A percentile compares a stretch with the other conserved stretches of the same genome.
phyloP scores from a whole-genome alignment of 2,113 vertebrate species.

The Nanger granti region DNA sequence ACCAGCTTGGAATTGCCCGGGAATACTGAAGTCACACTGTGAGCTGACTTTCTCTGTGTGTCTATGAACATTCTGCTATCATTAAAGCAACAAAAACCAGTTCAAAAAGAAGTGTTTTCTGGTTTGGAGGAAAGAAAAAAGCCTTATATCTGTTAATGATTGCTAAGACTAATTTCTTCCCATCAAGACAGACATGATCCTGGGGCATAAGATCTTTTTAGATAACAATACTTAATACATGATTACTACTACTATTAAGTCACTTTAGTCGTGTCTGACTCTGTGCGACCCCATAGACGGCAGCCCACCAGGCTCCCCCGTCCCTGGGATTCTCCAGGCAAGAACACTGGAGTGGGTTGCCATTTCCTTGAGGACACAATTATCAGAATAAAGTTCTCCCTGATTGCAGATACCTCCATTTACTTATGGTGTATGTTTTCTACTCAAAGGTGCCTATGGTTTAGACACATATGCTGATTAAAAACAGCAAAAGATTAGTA shows the following conservation, averaged over 20 bases:
- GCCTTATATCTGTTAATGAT: not conserved
- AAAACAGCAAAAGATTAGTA: not conserved
- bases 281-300: no score
- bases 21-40: not conserved
- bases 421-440: not conserved
- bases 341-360: no score
- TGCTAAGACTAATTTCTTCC: not conserved
- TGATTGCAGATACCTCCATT: not conserved
- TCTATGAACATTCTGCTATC: not conserved
- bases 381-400: not conserved
- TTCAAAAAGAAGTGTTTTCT: not conserved
- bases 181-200: not conserved
- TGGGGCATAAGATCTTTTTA: not conserved
- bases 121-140: not conserved
- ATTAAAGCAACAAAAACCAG: not conserved
- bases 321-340: no score
- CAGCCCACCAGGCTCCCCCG: no score
- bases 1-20: not conserved
- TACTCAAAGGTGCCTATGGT: not conserved
- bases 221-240: not conserved
- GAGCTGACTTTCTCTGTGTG: not conserved
- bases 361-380: not conserved
- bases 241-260: not conserved
- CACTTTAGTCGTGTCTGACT: no score
- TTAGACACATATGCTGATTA: not conserved